phyloP scores from a whole-genome alignment of 2,113 vertebrate genomes.

The Rissa tridactyla region DNA sequence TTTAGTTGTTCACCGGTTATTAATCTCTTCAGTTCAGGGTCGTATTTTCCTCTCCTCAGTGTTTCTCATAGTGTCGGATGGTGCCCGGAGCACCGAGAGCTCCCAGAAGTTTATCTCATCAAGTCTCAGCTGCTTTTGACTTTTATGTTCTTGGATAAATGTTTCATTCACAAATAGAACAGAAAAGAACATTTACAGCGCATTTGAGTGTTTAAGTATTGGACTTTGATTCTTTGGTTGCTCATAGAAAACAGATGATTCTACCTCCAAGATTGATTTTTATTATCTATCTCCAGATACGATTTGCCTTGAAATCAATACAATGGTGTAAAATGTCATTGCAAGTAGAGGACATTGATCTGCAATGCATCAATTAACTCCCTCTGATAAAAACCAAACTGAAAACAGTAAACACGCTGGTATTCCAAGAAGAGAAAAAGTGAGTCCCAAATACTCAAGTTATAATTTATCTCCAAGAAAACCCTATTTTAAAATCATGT shows the following conservation, averaged over 20 bases:
- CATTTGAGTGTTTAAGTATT: not conserved
- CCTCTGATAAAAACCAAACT: not conserved
- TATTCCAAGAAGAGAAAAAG: not conserved
- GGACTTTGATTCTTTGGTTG: constrained; percentile 11
- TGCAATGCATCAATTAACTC: constrained; percentile 25
- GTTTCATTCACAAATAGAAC: not conserved
- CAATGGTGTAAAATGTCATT: constrained; percentile 27
- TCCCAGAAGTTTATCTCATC: not conserved
- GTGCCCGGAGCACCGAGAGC: not conserved
- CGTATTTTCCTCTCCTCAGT: constrained; percentile 29
- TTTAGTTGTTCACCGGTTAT: not conserved
- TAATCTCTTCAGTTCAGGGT: constrained; percentile 49
- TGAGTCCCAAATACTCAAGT: not conserved
- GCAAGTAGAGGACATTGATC: constrained; percentile 12
- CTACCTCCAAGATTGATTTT: not conserved
- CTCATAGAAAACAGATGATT: not conserved
- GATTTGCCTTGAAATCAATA: constrained; percentile 31
- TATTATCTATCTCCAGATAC: constrained; percentile 11
- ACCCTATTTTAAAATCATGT: not conserved
- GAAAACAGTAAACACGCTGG: not conserved
- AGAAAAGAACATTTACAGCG: not conserved
- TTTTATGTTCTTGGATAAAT: not conserved
- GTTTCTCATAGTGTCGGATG: constrained; percentile 1
- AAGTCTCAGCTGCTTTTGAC: not conserved
- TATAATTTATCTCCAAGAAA: not conserved